These are phyloP conservation scores for Drosophila niveifrons DNA, from an alignment of 2,888 invertebrate genomes.

Conservation along the genomic window DNA sequence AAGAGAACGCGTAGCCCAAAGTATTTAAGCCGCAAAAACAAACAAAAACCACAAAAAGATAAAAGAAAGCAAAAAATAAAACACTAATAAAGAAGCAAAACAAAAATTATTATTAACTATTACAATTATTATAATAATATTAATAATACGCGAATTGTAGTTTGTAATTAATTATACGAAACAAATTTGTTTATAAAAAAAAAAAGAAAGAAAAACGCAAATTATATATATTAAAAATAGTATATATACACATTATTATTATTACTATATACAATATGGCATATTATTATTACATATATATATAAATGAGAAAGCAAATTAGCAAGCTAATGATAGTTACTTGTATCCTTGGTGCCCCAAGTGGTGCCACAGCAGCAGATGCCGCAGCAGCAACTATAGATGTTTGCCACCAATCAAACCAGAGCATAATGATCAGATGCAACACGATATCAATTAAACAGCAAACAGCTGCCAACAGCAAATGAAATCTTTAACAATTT, in stretches of 20 bases:
- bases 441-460: constrained; percentile 77
- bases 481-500: constrained; percentile 59
- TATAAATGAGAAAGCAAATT: constrained; percentile 51
- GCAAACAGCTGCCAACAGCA: constrained; percentile 74
- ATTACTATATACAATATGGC: constrained; percentile 79
- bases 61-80: constrained; percentile 43
- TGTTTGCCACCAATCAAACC: constrained; percentile 37
- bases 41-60: constrained; percentile 30
- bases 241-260: constrained; percentile 68
- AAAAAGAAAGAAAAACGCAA: constrained; percentile 42
- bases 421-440: constrained; percentile 18
- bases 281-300: constrained; percentile 73
- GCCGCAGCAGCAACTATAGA: constrained; percentile 17
- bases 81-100: constrained; percentile 68
- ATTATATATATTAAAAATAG: constrained; percentile 73
- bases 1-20: constrained; percentile 66
- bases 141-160: constrained; percentile 76
- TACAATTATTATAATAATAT: constrained; percentile 41
- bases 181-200: constrained; percentile 78
- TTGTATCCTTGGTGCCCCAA: constrained; percentile 24
- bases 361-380: constrained; percentile 48
- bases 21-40: constrained; percentile 80
- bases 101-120: constrained; percentile 64
- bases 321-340: constrained; percentile 48
- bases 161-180: constrained; percentile 75